Evolutionary conservation across 2,888 invertebrate species (phyloP).

Genomic region (Agonopterix alstromeriana): DNA sequence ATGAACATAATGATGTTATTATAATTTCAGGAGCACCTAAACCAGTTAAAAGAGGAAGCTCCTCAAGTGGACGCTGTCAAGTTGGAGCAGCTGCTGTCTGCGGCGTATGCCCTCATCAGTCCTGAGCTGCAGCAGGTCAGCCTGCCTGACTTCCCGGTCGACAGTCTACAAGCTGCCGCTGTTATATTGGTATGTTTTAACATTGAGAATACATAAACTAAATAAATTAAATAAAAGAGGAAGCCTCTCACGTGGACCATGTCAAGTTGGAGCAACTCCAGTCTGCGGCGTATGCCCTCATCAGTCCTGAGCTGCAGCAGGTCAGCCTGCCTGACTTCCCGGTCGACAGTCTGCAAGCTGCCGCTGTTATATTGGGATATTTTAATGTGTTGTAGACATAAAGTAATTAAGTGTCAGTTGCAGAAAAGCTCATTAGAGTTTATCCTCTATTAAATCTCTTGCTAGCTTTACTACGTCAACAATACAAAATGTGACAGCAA

Average conservation of each 20-base stretch:
- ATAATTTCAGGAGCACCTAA: conserved; percentile 65
- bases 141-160: conserved; percentile 94
- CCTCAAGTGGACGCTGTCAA: conserved; percentile 61
- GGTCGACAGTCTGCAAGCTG: conserved; percentile 83
- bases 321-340: conserved; percentile 94
- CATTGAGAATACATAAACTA: too few species aligned
- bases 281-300: conserved; percentile 87
- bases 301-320: conserved; percentile 83
- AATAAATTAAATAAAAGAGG: conserved; percentile 31
- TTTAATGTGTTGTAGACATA: background rate
- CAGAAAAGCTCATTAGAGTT: too few species aligned
- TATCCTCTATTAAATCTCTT: too few species aligned
- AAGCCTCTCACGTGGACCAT: conserved; percentile 60
- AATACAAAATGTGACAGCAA: too few species aligned
- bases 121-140: conserved; percentile 84
- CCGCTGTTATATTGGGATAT: conserved; percentile 81
- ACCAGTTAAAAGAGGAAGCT: conserved; percentile 53
- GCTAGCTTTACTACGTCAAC: too few species aligned
- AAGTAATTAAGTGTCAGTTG: too few species aligned
- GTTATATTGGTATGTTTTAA: conserved; percentile 78
- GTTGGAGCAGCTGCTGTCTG: conserved; percentile 82
- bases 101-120: conserved; percentile 86
- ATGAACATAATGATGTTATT: too few species aligned
- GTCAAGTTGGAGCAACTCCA: conserved; percentile 79
- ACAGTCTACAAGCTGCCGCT: conserved; percentile 83